Percentiles rank a stretch among this genome's conserved stretches.
These are phyloP conservation scores for Notocelia uddmanniana DNA, from an alignment of 2,888 invertebrate species.

Conservation along the genomic window DNA sequence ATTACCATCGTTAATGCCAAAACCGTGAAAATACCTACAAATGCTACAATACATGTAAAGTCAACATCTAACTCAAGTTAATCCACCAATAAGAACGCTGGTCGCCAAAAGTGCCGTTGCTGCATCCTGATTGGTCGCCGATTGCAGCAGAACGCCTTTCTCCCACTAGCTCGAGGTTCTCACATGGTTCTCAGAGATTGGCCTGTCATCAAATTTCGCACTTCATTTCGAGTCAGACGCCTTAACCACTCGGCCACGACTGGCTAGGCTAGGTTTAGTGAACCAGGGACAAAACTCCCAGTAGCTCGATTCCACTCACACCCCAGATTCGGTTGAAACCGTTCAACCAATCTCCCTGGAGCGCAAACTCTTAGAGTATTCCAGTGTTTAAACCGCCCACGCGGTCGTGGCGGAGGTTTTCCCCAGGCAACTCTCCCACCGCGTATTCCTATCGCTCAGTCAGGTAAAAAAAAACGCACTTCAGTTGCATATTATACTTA, in stretches of 20 bases:
- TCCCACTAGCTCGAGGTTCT: conserved; percentile 29
- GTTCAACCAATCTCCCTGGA: too few relatives aligned
- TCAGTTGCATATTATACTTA: conserved; percentile 10
- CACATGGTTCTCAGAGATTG: conserved; percentile 10
- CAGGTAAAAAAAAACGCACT: too few relatives aligned
- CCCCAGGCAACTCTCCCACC: too few relatives aligned
- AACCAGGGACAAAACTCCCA: too few relatives aligned
- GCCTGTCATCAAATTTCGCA: conserved; percentile 9
- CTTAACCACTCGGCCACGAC: conserved; percentile 91
- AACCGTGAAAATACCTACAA: not conserved
- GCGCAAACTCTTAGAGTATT: too few relatives aligned
- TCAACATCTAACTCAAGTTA: not conserved
- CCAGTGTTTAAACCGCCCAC: too few relatives aligned
- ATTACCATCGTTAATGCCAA: not conserved
- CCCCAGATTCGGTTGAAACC: too few relatives aligned
- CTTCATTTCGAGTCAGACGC: conserved; percentile 90
- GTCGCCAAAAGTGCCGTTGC: conserved; percentile 8
- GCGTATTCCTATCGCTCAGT: too few relatives aligned
- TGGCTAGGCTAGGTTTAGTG: too few relatives aligned
- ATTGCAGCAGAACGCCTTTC: conserved; percentile 38
- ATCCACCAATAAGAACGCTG: conserved; percentile 34
- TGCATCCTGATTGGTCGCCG: conserved; percentile 22
- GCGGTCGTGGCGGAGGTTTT: too few relatives aligned
- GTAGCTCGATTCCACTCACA: too few relatives aligned
- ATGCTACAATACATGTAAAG: not conserved